Conservation (phyloP, 2,113 vertebrate species). For the Gadus chalcogrammus region DNA sequence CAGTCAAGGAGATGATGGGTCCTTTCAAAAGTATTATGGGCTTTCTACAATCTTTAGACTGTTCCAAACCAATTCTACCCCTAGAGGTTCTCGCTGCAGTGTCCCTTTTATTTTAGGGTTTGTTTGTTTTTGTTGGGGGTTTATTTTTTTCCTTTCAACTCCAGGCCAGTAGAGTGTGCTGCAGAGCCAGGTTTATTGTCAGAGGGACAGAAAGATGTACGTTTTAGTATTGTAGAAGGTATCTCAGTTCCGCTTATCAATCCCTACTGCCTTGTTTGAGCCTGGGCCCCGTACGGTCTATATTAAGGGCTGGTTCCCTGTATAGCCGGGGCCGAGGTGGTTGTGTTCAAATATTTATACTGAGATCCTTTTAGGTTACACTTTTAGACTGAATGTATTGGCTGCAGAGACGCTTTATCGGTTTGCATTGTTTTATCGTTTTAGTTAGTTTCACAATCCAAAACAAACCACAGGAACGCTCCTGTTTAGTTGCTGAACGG, state of each 20-base stretch:
- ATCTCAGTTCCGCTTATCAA: conserved; percentile 30
- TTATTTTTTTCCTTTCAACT: conserved; percentile 27
- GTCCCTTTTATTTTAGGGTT: conserved; percentile 46
- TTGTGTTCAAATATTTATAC: conserved; percentile 27
- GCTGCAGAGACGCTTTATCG: not conserved
- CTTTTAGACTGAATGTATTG: conserved; percentile 2
- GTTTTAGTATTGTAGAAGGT: conserved; percentile 26
- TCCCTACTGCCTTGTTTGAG: conserved; percentile 45
- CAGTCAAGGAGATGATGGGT: conserved; percentile 24
- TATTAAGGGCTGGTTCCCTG: conserved; percentile 70
- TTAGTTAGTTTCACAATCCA: not conserved
- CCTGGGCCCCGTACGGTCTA: conserved; percentile 29
- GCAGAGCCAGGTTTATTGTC: conserved; percentile 13
- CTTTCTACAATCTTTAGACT: conserved; percentile 62
- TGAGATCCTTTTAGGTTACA: not conserved
- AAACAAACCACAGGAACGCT: not conserved
- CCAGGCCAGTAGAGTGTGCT: conserved; percentile 10
- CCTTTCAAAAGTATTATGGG: conserved; percentile 39
- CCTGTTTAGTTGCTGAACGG: not conserved
- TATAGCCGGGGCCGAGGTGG: conserved; percentile 13
- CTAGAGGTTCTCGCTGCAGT: conserved; percentile 59
- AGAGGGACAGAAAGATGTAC: conserved; percentile 4
- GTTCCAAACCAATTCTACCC: conserved; percentile 58
- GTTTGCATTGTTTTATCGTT: conserved; percentile 1
- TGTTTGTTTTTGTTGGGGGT: not conserved